phyloP scores from a whole-genome alignment of 2,797 vertebrate species.

The Manis crassicaudata region DNA sequence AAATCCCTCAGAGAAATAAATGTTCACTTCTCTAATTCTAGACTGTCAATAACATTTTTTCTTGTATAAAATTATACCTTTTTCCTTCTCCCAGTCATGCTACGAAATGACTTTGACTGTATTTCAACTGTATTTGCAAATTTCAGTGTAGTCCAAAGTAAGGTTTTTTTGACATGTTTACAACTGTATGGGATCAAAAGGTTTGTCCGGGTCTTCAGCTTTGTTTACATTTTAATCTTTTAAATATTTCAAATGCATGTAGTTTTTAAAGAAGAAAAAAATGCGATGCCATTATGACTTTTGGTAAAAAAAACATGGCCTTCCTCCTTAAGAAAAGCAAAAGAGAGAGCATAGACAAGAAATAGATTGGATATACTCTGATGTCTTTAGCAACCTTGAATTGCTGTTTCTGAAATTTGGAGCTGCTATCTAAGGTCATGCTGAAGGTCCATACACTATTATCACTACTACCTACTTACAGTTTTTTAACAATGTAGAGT shows the following conservation, averaged over 20 bases:
- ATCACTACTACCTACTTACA: not conserved
- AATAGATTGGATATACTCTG: not conserved
- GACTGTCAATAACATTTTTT: constrained; percentile 7
- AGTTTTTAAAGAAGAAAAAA: not conserved
- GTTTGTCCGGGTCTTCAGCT: constrained; percentile 15
- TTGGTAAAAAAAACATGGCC: not conserved
- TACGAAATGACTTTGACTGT: not conserved
- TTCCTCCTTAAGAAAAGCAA: constrained; percentile 6
- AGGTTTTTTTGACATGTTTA: constrained; percentile 38
- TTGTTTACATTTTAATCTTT: constrained; percentile 42
- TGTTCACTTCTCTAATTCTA: not conserved
- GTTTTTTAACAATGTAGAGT: not conserved
- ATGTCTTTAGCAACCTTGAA: not conserved
- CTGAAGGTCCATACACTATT: not conserved
- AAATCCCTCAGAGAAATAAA: not conserved
- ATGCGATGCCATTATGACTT: not conserved
- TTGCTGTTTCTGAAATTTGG: not conserved
- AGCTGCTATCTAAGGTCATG: not conserved
- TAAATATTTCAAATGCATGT: not conserved
- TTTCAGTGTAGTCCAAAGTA: not conserved
- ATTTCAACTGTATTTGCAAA: not conserved
- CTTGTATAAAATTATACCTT: not conserved
- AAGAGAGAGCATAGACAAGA: not conserved
- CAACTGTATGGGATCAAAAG: not conserved
- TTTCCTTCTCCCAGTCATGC: not conserved